Conservation (phyloP, 2,888 invertebrate species). For the Venusia cambrica region DNA sequence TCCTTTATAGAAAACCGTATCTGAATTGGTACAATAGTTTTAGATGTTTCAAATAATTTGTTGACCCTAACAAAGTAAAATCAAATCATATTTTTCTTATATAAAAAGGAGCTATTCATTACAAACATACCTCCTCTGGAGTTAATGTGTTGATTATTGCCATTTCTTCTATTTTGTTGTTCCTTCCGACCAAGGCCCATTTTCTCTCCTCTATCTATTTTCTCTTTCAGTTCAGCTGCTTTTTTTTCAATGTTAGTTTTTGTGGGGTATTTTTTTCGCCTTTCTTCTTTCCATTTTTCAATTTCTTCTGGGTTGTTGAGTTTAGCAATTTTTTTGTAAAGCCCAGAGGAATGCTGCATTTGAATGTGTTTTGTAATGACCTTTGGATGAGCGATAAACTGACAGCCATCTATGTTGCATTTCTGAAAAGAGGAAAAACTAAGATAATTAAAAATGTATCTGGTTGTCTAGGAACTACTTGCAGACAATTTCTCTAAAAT, state of each 20-base stretch:
- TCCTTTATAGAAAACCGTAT: too few relatives aligned
- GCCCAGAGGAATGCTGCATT: slow-evolving; percentile 91
- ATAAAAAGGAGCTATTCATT: not conserved
- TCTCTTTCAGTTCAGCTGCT: slow-evolving; percentile 83
- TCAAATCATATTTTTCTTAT: too few relatives aligned
- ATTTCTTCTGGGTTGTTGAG: slow-evolving; percentile 90
- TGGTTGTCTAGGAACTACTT: too few relatives aligned
- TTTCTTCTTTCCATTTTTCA: slow-evolving; percentile 90
- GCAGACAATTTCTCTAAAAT: too few relatives aligned
- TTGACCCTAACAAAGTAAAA: too few relatives aligned
- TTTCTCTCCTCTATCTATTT: slow-evolving; percentile 87
- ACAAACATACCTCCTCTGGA: slow-evolving; percentile 1
- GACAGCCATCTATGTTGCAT: slow-evolving; percentile 91
- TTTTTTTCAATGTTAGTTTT: slow-evolving; percentile 84
- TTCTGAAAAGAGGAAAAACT: slow-evolving; percentile 56
- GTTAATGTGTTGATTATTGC: slow-evolving; percentile 6
- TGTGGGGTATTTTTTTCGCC: slow-evolving; percentile 90
- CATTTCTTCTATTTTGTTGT: slow-evolving; percentile 9
- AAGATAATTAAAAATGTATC: too few relatives aligned
- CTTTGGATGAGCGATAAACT: slow-evolving; percentile 88
- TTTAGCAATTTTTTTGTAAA: slow-evolving; percentile 89
- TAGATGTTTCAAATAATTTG: too few relatives aligned
- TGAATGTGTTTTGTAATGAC: slow-evolving; percentile 90
- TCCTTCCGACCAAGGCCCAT: slow-evolving; percentile 62
- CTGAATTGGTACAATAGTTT: too few relatives aligned